Evolutionary conservation across 2,888 invertebrate genomes (phyloP).

Genomic region (Drosophila picticornis): DNA sequence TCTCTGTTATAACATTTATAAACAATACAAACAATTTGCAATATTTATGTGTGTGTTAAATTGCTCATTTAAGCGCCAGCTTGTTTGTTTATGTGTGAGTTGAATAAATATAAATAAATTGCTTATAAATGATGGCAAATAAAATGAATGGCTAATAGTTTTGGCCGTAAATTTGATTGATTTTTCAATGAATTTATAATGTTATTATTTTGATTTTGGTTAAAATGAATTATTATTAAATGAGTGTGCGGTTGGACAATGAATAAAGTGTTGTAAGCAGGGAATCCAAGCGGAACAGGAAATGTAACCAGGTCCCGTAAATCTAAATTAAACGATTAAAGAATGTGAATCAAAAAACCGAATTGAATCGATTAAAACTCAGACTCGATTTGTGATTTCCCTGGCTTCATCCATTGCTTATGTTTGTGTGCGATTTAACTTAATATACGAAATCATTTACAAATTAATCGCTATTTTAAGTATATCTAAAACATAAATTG

Average conservation of each 20-base stretch:
- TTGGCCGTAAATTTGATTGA: conserved; percentile 31
- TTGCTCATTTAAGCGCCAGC: conserved; percentile 31
- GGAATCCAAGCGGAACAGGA: neutral
- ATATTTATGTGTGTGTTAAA: conserved; percentile 53
- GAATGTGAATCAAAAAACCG: neutral
- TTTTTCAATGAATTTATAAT: conserved; percentile 22
- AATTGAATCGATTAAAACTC: neutral
- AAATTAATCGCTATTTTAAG: conserved; percentile 31
- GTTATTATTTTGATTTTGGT: neutral
- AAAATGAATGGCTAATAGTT: conserved; percentile 50
- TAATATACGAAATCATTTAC: conserved; percentile 19
- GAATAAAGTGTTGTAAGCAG: conserved; percentile 2
- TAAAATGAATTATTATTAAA: conserved; percentile 6
- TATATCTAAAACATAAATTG: conserved; percentile 25
- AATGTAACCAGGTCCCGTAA: neutral
- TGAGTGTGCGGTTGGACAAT: conserved; percentile 9
- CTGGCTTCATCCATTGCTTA: neutral
- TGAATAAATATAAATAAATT: conserved; percentile 53
- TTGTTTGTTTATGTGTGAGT: conserved; percentile 9
- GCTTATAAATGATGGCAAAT: conserved; percentile 64
- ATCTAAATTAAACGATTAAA: neutral
- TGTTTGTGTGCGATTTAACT: conserved; percentile 7
- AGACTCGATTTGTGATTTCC: neutral
- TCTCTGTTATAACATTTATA: conserved; percentile 47
- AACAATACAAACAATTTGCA: conserved; percentile 60